Evolutionary conservation across 92 coral and sea anemone species (phyloP).

Genomic region (Siderastrea radians): DNA sequence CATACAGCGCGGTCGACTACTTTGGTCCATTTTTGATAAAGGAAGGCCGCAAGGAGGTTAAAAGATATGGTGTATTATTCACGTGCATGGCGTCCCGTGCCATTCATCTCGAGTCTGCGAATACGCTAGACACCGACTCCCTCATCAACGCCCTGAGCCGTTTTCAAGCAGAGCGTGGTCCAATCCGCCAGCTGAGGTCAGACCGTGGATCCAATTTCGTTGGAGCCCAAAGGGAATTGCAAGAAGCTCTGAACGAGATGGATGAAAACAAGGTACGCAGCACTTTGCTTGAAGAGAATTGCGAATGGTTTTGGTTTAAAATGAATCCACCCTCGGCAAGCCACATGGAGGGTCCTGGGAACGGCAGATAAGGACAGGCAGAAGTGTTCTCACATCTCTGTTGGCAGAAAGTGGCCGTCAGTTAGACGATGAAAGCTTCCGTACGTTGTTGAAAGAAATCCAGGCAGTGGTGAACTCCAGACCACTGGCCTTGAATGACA

Average conservation of each 20-base stretch:
- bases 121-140: conserved; percentile 12
- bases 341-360: conserved; percentile 50
- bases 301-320: conserved; percentile 20
- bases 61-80: conserved; percentile 49
- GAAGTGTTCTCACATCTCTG: conserved; percentile 30
- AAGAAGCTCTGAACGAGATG: conserved; percentile 43
- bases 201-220: conserved; percentile 56
- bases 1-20: conserved; percentile 20
- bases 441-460: conserved; percentile 13
- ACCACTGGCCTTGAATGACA: conserved; percentile 44
- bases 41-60: conserved; percentile 45
- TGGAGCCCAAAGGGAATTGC: conserved; percentile 48
- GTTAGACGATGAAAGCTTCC: conserved; percentile 39
- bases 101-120: conserved; percentile 52
- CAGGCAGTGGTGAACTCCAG: conserved; percentile 39
- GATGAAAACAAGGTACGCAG: conserved; percentile 31
- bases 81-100: conserved; percentile 10
- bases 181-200: conserved; percentile 41
- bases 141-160: conserved; percentile 55
- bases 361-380: conserved; percentile 37
- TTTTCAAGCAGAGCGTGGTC: conserved; percentile 43
- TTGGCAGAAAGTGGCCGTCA: conserved; percentile 30
- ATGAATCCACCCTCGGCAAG: conserved; percentile 34
- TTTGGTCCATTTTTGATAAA: conserved; percentile 5
- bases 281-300: conserved; percentile 4